Percentiles rank a stretch among this genome's conserved stretches.
Conservation (phyloP, 2,797 vertebrate species). For the Malacoctenus gilli region DNA sequence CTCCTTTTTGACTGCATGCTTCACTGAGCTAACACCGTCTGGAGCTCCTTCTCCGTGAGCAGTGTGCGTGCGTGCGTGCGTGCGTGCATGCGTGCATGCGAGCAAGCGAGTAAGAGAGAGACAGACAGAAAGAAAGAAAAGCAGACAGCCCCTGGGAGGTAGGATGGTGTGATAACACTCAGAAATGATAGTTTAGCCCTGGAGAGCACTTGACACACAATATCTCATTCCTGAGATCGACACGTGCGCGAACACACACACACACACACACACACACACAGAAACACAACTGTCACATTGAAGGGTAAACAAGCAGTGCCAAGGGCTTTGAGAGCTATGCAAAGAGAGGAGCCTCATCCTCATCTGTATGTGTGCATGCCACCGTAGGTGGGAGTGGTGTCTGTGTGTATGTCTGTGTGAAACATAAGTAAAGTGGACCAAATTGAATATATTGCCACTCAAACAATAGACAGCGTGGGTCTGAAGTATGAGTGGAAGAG, state of each 20-base stretch:
- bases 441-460: conserved; percentile 74
- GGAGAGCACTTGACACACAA: conserved; percentile 86
- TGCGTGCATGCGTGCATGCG: conserved; percentile 18
- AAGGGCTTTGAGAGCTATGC: conserved; percentile 71
- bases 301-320: conserved; percentile 78
- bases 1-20: conserved; percentile 62
- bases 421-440: conserved; percentile 74
- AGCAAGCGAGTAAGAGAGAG: conserved; percentile 4
- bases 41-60: conserved; percentile 58
- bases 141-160: conserved; percentile 76
- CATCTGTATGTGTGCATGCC: conserved; percentile 67
- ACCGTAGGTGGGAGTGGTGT: conserved; percentile 61
- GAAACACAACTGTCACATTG: conserved; percentile 75
- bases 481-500: conserved; percentile 2
- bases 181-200: conserved; percentile 86
- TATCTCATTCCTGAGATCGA: conserved; percentile 79
- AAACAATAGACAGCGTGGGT: conserved; percentile 68
- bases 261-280: conserved; percentile 36
- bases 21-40: conserved; percentile 73
- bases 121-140: conserved; percentile 55
- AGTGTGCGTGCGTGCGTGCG: conserved; percentile 20
- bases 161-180: conserved; percentile 84
- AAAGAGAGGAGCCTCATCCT: conserved; percentile 55
- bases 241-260: conserved; percentile 65
- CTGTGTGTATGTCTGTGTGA: conserved; percentile 69